Conservation (phyloP, 2,888 invertebrate species). For the Tinea semifulvella region DNA sequence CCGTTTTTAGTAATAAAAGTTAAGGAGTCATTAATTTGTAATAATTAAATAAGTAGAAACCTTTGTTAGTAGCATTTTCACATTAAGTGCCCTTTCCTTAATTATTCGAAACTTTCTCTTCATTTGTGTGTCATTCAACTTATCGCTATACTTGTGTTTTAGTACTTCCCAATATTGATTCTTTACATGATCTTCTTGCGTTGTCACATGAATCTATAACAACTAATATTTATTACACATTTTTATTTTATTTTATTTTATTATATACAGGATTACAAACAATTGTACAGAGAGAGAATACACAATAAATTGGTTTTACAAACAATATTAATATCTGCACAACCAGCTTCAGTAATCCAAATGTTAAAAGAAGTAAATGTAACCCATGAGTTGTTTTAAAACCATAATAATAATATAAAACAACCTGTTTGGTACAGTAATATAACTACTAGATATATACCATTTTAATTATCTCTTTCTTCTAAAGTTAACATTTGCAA, state of each 20-base stretch:
- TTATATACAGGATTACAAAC: too few species aligned
- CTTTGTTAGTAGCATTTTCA: conserved; percentile 57
- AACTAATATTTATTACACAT: neutral
- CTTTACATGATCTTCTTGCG: conserved; percentile 56
- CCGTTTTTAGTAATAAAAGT: neutral
- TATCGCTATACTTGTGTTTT: conserved; percentile 45
- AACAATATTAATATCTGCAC: too few species aligned
- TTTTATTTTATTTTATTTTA: too few species aligned
- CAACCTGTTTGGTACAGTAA: too few species aligned
- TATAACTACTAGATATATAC: too few species aligned
- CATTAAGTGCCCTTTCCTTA: conserved; percentile 51
- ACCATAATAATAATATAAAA: neutral
- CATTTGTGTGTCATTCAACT: conserved; percentile 30
- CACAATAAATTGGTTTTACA: too few species aligned
- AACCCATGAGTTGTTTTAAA: too few species aligned
- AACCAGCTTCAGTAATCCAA: too few species aligned
- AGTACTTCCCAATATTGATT: conserved; percentile 53
- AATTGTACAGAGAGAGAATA: too few species aligned
- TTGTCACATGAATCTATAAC: conserved; percentile 44
- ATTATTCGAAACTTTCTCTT: conserved; percentile 48
- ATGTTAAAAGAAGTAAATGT: too few species aligned
- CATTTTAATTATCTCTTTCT: too few species aligned
- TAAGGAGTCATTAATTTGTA: conserved; percentile 5
- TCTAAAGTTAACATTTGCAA: too few species aligned
- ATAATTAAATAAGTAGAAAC: neutral